These are phyloP conservation scores for Thinocorus orbignyianus DNA, from an alignment of 2,113 vertebrate species.

Conservation along the genomic window DNA sequence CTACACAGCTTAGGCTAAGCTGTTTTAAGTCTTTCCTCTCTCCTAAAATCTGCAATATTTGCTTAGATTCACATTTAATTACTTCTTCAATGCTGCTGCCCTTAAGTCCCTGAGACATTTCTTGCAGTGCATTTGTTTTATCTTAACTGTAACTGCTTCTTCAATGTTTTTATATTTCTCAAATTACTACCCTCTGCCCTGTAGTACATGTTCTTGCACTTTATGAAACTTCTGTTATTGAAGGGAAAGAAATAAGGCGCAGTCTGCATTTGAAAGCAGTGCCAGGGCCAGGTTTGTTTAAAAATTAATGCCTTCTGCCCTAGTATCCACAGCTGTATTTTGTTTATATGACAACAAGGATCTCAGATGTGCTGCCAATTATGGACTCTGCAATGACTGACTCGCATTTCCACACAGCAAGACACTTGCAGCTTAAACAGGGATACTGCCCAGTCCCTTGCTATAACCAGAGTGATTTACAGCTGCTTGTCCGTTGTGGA, in stretches of 20 bases:
- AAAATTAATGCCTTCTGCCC: conserved; percentile 4
- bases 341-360: background rate
- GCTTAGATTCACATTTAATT: conserved; percentile 20
- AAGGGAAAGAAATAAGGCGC: background rate
- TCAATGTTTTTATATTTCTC: background rate
- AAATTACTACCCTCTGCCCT: background rate
- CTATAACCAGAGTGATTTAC: background rate
- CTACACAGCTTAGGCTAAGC: background rate
- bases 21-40: conserved; percentile 20
- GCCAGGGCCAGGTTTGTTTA: background rate
- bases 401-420: background rate
- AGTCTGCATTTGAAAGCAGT: background rate
- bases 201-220: background rate
- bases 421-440: background rate
- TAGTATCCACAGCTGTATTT: background rate
- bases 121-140: background rate
- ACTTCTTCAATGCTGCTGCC: background rate
- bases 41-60: conserved; percentile 34
- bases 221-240: background rate
- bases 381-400: background rate
- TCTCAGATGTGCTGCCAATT: background rate
- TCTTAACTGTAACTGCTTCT: background rate
- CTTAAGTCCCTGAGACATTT: background rate
- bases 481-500: rapidly evolving
- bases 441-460: background rate